Conservation (phyloP, 64 coral and sea anemone genomes). For the Actinia tenebrosa region DNA sequence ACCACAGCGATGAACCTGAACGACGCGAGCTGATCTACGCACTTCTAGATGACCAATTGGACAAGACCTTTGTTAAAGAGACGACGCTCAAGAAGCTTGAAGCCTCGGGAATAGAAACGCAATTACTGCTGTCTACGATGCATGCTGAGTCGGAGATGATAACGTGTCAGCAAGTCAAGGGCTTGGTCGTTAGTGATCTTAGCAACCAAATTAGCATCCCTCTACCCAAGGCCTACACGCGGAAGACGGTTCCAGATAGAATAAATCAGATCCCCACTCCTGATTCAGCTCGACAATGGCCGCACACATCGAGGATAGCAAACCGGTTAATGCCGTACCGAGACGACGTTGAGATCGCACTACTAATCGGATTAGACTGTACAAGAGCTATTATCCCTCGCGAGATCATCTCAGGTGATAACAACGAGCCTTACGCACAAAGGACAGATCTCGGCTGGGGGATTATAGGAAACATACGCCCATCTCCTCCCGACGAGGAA, state of each 20-base stretch:
- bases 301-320: neutral
- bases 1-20: constrained; percentile 5
- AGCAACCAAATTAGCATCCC: neutral
- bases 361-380: constrained; percentile 24
- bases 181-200: constrained; percentile 15
- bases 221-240: neutral
- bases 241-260: neutral
- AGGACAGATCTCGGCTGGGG: constrained; percentile 28
- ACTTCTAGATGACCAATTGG: constrained; percentile 63
- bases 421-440: constrained; percentile 11
- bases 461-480: neutral
- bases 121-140: constrained; percentile 58
- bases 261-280: neutral
- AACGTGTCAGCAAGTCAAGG: constrained; percentile 37
- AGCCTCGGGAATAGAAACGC: constrained; percentile 31
- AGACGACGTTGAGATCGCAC: neutral
- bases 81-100: constrained; percentile 12
- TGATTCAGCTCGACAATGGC: no score
- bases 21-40: constrained; percentile 41
- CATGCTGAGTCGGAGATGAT: constrained; percentile 49
- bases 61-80: constrained; percentile 42
- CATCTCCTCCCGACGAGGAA: no score
- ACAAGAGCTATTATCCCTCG: neutral
- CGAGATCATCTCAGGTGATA: neutral
- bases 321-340: neutral